Evolutionary conservation across 1,140 invertebrate species (phyloP).

Genomic region (Laodelphax striatellus): DNA sequence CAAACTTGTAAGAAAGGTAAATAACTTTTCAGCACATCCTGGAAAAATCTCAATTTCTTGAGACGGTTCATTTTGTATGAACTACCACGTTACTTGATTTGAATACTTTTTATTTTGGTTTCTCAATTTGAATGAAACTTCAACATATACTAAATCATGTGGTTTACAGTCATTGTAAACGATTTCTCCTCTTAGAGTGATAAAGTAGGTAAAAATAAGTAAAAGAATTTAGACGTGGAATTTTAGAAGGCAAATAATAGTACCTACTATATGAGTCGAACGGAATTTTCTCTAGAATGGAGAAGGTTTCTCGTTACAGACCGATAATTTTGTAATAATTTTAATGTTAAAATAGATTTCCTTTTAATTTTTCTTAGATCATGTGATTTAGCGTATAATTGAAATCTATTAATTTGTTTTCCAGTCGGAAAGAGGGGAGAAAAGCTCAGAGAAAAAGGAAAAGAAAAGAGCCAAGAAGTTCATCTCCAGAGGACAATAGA

Average conservation of each 20-base stretch:
- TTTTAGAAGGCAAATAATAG: too few relatives aligned
- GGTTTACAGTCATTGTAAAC: too few relatives aligned
- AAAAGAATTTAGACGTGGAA: too few relatives aligned
- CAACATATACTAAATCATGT: not conserved
- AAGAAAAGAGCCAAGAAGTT: slow-evolving; percentile 28
- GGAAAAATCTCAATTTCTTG: not conserved
- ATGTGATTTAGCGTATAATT: too few relatives aligned
- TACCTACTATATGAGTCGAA: too few relatives aligned
- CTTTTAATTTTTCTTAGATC: too few relatives aligned
- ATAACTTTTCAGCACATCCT: not conserved
- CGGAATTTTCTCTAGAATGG: too few relatives aligned
- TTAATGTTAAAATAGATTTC: too few relatives aligned
- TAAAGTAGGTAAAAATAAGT: too few relatives aligned
- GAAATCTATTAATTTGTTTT: not conserved
- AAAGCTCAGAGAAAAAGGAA: slow-evolving; percentile 9
- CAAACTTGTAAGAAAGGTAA: slow-evolving; percentile 75
- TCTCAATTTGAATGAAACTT: not conserved
- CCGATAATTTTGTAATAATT: too few relatives aligned
- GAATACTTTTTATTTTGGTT: not conserved
- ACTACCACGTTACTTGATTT: not conserved
- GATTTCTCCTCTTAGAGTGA: too few relatives aligned
- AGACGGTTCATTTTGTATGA: not conserved
- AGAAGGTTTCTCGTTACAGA: too few relatives aligned
- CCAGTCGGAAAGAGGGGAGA: slow-evolving; percentile 22
- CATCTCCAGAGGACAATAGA: slow-evolving; percentile 14